A percentile compares a stretch with the other conserved stretches of the same genome.
phyloP scores from a whole-genome alignment of 2,797 vertebrate species.

The Melanotaenia nigrans region DNA sequence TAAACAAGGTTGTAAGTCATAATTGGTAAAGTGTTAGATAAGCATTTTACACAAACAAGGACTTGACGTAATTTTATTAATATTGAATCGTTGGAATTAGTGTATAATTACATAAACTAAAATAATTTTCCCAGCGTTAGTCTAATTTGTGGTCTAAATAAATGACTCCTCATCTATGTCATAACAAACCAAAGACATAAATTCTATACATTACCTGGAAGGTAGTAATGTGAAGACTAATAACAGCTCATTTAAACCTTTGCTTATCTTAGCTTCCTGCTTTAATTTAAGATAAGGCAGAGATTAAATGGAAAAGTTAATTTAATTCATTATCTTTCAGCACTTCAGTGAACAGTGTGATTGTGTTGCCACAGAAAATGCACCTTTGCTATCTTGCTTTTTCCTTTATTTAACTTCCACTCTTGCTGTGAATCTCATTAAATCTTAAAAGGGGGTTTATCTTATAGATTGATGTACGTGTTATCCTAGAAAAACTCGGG shows the following conservation, averaged over 20 bases:
- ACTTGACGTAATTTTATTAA: too few relatives aligned
- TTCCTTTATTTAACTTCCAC: slow-evolving; percentile 16
- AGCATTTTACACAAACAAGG: too few relatives aligned
- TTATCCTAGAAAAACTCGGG: slow-evolving; percentile 53
- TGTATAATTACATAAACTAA: too few relatives aligned
- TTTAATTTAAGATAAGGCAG: slow-evolving; percentile 63
- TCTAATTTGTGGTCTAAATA: too few relatives aligned
- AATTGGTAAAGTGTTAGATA: too few relatives aligned
- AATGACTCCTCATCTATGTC: slow-evolving; percentile 6
- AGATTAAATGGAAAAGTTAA: slow-evolving; percentile 64
- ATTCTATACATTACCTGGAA: slow-evolving; percentile 9
- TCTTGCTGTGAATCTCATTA: slow-evolving; percentile 58
- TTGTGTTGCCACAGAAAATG: slow-evolving; percentile 40
- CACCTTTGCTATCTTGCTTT: slow-evolving; percentile 41
- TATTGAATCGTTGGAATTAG: too few relatives aligned
- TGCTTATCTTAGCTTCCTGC: slow-evolving; percentile 40
- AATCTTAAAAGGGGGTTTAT: slow-evolving; percentile 57
- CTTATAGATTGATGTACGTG: slow-evolving; percentile 50
- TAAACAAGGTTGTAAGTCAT: too few relatives aligned
- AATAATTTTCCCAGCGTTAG: too few relatives aligned
- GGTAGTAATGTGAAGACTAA: slow-evolving; percentile 12
- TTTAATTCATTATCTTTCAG: slow-evolving; percentile 60
- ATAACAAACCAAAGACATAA: slow-evolving; percentile 36
- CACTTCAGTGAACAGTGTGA: slow-evolving; percentile 50
- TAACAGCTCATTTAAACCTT: slow-evolving; percentile 43